These are phyloP conservation scores for Oscheius sp. DNA, from an alignment of 2,888 invertebrate genomes.

Conservation along the genomic window DNA sequence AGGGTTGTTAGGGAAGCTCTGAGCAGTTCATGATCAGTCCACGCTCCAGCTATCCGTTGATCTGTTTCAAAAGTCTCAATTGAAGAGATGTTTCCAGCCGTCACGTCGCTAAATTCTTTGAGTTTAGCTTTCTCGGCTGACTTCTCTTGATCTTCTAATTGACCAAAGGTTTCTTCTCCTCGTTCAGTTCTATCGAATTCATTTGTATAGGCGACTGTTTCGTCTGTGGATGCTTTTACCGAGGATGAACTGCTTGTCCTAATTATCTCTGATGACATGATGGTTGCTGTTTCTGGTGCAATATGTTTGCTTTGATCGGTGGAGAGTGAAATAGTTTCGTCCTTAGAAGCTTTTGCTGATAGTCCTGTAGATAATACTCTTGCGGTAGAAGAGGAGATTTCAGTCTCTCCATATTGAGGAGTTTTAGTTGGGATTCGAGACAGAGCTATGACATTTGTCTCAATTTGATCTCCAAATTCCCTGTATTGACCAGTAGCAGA, in stretches of 20 bases:
- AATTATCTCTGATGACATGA: not conserved
- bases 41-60: not conserved
- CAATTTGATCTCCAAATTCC: constrained; percentile 4
- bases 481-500: not conserved
- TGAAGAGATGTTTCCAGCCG: not conserved
- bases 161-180: not conserved
- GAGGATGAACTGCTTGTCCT: not conserved
- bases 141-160: not conserved
- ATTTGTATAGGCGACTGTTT: not conserved
- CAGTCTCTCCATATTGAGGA: not conserved
- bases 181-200: not conserved
- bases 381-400: not conserved
- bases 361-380: not conserved
- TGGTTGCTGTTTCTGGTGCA: not conserved
- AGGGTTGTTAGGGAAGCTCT: not conserved
- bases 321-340: not conserved
- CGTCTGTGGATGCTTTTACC: not conserved
- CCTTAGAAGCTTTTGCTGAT: not conserved
- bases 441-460: constrained; percentile 3
- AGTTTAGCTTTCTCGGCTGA: not conserved
- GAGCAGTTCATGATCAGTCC: not conserved
- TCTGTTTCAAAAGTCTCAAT: constrained; percentile 10
- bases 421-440: not conserved
- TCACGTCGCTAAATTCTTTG: not conserved
- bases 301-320: not conserved